phyloP scores from a whole-genome alignment of 2,797 vertebrate genomes.

The Platalea minor region DNA sequence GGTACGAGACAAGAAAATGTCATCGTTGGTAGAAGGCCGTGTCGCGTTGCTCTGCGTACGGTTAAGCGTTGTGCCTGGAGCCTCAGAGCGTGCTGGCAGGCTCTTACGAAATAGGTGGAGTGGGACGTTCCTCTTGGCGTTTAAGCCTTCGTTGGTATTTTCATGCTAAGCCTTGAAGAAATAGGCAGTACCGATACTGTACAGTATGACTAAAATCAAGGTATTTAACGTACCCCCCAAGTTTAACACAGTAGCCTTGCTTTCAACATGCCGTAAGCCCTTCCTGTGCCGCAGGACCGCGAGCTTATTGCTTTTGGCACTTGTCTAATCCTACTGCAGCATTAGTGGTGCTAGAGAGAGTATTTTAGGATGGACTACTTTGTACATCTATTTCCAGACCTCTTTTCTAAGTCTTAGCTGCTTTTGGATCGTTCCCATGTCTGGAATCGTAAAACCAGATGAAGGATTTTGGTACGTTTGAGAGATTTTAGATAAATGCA shows the following conservation, averaged over 20 bases:
- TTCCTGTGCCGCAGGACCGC: not conserved
- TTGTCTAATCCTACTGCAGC: not conserved
- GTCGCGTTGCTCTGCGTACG: not conserved
- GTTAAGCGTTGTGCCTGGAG: not conserved
- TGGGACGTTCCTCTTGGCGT: not conserved
- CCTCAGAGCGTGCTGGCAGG: not conserved
- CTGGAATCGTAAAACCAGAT: not conserved
- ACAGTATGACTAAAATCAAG: not conserved
- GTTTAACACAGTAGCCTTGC: not conserved
- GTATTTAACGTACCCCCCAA: not conserved
- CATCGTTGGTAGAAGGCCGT: not conserved
- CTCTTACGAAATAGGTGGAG: not conserved
- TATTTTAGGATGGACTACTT: not conserved
- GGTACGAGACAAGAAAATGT: constrained; percentile 64
- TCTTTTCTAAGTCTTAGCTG: not conserved
- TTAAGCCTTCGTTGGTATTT: not conserved
- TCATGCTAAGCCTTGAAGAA: not conserved
- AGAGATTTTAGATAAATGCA: not conserved
- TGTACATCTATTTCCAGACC: not conserved
- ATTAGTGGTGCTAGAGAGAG: not conserved
- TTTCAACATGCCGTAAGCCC: not conserved
- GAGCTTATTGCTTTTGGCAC: not conserved
- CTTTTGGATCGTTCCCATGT: not conserved
- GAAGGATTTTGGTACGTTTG: not conserved
- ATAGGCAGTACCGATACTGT: not conserved